These are phyloP conservation scores for Pelusios castaneus DNA, from an alignment of 2,113 vertebrate species.

Conservation along the genomic window DNA sequence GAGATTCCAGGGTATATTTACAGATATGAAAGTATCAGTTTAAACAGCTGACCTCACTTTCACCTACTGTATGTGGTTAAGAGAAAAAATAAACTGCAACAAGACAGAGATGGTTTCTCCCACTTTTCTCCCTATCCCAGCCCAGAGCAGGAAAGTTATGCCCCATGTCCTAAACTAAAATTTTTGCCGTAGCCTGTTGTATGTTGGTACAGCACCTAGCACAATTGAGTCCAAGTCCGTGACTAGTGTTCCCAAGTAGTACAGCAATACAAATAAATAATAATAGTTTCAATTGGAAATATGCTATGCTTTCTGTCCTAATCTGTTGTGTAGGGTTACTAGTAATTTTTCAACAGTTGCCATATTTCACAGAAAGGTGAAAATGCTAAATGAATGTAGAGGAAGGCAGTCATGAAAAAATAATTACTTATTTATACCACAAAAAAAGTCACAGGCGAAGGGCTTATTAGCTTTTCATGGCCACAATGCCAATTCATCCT, in stretches of 20 bases:
- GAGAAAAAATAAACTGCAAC: not conserved
- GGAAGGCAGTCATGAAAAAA: rapidly evolving
- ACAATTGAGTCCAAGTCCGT: rapidly evolving
- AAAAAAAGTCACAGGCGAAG: not conserved
- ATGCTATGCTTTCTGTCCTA: not conserved
- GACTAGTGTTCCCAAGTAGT: not conserved
- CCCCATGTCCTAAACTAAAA: not conserved
- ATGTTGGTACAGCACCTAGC: not conserved
- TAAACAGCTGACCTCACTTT: not conserved
- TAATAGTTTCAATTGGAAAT: not conserved
- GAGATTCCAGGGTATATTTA: not conserved
- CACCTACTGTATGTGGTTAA: not conserved
- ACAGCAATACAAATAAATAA: not conserved
- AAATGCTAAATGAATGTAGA: rapidly evolving
- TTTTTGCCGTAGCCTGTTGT: not conserved
- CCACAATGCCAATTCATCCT: rapidly evolving
- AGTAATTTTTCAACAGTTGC: rapidly evolving
- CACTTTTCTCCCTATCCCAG: not conserved
- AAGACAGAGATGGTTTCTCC: not conserved
- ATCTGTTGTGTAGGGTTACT: rapidly evolving
- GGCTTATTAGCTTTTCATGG: not conserved
- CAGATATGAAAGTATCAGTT: not conserved
- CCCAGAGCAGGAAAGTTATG: not conserved
- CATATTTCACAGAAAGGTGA: not conserved
- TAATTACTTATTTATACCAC: rapidly evolving